A percentile compares a stretch with the other conserved stretches of the same genome.
Evolutionary conservation across 2,888 invertebrate genomes (phyloP).

Genomic region (Gerris lacustris): DNA sequence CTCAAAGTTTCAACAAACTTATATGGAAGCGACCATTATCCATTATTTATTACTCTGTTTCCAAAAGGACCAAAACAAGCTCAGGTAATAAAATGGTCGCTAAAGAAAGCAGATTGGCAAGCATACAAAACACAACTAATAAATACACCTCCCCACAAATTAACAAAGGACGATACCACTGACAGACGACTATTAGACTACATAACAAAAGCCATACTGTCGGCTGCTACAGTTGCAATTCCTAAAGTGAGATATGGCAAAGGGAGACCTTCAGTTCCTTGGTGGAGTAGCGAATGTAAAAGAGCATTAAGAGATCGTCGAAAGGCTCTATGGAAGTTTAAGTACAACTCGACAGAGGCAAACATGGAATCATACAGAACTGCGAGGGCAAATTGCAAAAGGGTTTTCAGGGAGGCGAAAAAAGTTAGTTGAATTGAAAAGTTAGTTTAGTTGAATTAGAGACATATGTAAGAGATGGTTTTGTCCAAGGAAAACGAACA

Average conservation of each 20-base stretch:
- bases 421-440: too few species aligned
- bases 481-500: too few species aligned
- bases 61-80: neutral
- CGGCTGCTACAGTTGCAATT: neutral
- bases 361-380: neutral
- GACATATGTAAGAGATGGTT: too few species aligned
- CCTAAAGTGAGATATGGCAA: neutral
- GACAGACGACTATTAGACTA: neutral
- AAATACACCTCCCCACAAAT: neutral
- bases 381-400: neutral
- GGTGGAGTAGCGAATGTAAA: neutral
- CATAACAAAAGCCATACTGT: neutral
- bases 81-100: neutral
- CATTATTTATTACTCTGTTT: neutral
- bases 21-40: neutral
- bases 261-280: neutral
- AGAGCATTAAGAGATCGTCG: neutral
- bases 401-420: neutral
- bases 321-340: neutral
- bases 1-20: neutral
- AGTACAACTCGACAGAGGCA: neutral
- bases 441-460: too few species aligned
- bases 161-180: neutral
- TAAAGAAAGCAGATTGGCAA: neutral
- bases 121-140: neutral